These are phyloP conservation scores for Hylyphantes graminicola DNA, from an alignment of 1,140 invertebrate species.

Conservation along the genomic window DNA sequence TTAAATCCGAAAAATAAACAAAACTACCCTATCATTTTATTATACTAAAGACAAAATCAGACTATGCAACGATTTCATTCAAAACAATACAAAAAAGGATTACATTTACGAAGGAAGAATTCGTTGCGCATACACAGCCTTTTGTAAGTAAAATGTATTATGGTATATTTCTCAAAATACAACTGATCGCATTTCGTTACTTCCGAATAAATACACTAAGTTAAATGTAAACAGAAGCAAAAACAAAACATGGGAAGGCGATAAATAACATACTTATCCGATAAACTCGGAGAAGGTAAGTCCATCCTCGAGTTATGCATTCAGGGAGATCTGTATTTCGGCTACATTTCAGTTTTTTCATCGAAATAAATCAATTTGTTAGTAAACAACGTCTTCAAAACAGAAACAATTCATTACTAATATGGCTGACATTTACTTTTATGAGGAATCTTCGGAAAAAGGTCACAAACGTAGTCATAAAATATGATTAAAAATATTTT, in stretches of 20 bases:
- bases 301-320: conserved; percentile 45
- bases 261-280: conserved; percentile 51
- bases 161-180: neutral
- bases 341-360: conserved; percentile 48
- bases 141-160: too few species aligned
- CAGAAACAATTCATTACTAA: conserved; percentile 52
- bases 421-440: conserved; percentile 59
- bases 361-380: conserved; percentile 48
- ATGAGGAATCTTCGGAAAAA: conserved; percentile 52
- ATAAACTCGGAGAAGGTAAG: conserved; percentile 32
- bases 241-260: conserved; percentile 18
- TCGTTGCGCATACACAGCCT: too few species aligned
- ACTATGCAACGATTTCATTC: too few species aligned
- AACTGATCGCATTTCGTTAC: conserved; percentile 9
- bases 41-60: too few species aligned
- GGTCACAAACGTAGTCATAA: conserved; percentile 54
- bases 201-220: conserved; percentile 32
- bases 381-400: conserved; percentile 60
- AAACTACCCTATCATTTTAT: too few species aligned
- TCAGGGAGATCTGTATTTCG: conserved; percentile 3
- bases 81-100: too few species aligned
- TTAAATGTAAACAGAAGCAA: conserved; percentile 45
- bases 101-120: too few species aligned
- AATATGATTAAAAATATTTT: conserved; percentile 12
- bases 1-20: too few species aligned